A percentile compares a stretch with the other conserved stretches of the same genome.
These are phyloP conservation scores for Trachythela sp. DNA, from an alignment of 64 coral and sea anemone genomes.

Conservation along the genomic window DNA sequence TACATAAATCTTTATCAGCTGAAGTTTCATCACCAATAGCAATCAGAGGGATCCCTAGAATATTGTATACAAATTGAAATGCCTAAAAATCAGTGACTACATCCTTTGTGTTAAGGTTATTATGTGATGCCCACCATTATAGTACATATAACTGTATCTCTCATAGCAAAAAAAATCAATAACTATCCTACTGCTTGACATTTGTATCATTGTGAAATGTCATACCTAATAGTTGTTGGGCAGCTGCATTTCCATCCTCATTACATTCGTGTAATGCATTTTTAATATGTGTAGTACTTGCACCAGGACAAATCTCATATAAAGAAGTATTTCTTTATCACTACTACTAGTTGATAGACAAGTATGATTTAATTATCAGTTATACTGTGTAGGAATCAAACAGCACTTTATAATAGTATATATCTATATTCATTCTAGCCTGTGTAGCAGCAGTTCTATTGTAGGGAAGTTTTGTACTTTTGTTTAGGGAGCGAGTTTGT, in stretches of 20 bases:
- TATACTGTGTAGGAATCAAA: no score
- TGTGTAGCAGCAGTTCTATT: no score
- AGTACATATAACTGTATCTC: background rate
- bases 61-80: background rate
- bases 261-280: background rate
- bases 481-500: no score
- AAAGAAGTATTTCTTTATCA: background rate
- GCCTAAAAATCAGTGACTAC: background rate
- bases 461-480: no score
- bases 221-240: slow-evolving; percentile 14
- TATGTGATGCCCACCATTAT: no score
- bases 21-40: background rate
- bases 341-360: no score
- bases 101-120: background rate
- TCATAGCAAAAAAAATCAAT: background rate
- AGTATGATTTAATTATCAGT: no score
- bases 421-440: no score
- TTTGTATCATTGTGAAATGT: background rate
- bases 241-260: slow-evolving; percentile 20
- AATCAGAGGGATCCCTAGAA: background rate
- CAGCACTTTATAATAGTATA: no score
- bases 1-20: background rate
- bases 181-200: background rate
- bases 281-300: background rate
- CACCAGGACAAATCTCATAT: slow-evolving; percentile 10